Evolutionary conservation across 2,797 vertebrate genomes (phyloP).

Genomic region (Phoxinus dragarum): DNA sequence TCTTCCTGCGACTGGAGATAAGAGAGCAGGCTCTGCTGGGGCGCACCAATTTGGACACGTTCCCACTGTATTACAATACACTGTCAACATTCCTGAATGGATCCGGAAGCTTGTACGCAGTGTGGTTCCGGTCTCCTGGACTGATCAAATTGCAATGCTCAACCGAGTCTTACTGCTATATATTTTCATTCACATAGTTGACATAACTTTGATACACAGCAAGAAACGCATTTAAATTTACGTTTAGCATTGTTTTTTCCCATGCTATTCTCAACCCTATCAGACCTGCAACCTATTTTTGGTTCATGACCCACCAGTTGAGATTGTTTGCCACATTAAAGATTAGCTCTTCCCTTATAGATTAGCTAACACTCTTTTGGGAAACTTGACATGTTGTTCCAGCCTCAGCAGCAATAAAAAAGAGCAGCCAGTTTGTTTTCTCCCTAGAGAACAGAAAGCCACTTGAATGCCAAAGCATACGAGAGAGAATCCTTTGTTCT

Average conservation of each 20-base stretch:
- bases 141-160: conserved; percentile 2
- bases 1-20: conserved; percentile 71
- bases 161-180: conserved; percentile 6
- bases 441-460: conserved; percentile 18
- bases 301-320: neutral
- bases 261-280: neutral
- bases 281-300: neutral
- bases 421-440: conserved; percentile 30
- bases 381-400: conserved; percentile 20
- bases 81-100: conserved; percentile 53
- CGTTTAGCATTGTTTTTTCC: neutral
- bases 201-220: neutral
- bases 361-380: conserved; percentile 6
- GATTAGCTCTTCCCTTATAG: conserved; percentile 2
- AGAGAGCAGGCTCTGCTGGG: conserved; percentile 60
- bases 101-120: conserved; percentile 42
- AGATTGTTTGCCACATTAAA: neutral
- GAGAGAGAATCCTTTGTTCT: conserved; percentile 14
- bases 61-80: conserved; percentile 66
- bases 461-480: conserved; percentile 27
- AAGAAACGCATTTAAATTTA: neutral
- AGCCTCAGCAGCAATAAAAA: conserved; percentile 29
- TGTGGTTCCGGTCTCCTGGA: conserved; percentile 37
- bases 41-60: conserved; percentile 69
- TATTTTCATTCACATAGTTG: neutral